Evolutionary conservation across 2,113 vertebrate species (phyloP).

Genomic region (Apteryx owenii): DNA sequence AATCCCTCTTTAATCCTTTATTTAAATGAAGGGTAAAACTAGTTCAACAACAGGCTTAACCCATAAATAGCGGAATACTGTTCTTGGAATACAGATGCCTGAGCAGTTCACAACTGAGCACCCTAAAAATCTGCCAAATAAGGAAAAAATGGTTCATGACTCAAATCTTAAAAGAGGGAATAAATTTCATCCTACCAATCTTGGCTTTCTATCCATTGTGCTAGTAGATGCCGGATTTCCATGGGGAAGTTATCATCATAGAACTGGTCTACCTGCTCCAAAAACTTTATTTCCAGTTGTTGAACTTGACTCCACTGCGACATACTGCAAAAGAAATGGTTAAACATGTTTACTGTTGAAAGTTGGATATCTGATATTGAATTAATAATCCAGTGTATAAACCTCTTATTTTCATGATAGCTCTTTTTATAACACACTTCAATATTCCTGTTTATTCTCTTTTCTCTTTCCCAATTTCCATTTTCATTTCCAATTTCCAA

Average conservation of each 20-base stretch:
- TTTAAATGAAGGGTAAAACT: neutral
- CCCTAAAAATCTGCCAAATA: neutral
- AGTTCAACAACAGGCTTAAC: neutral
- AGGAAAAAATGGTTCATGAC: neutral
- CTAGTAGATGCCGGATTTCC: constrained; percentile 93
- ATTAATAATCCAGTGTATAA: neutral
- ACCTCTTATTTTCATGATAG: neutral
- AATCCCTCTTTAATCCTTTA: neutral
- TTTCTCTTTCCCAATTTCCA: too few relatives aligned
- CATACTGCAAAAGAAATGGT: constrained; percentile 81
- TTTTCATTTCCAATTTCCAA: neutral
- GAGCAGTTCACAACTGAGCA: neutral
- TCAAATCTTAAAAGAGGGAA: neutral
- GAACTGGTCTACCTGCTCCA: constrained; percentile 96
- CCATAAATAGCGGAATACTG: neutral
- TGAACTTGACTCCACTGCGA: constrained; percentile 98
- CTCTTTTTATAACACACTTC: neutral
- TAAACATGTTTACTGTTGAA: neutral
- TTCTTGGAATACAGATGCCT: neutral
- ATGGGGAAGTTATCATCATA: constrained; percentile 98
- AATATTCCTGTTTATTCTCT: neutral
- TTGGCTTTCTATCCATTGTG: constrained; percentile 94
- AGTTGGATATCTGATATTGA: neutral
- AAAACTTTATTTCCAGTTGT: constrained; percentile 92
- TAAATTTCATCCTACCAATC: constrained; percentile 86